Conservation (phyloP, 2,888 invertebrate genomes). For the Fragum fragum region DNA sequence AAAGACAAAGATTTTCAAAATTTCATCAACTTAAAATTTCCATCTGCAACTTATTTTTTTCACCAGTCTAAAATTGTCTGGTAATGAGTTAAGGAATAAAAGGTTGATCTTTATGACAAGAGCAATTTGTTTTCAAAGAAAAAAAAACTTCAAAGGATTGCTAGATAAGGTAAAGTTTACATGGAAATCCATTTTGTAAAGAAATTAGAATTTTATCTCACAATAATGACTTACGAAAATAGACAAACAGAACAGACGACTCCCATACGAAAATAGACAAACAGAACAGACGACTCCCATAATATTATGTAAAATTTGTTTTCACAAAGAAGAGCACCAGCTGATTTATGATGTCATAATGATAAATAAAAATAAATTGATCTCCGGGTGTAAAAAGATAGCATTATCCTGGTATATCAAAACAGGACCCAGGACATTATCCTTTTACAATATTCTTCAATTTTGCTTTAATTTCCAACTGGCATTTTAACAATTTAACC, state of each 20-base stretch:
- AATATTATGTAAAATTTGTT: slow-evolving; percentile 7
- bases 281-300: background rate
- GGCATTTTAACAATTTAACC: too few relatives aligned
- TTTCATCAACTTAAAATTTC: too few relatives aligned
- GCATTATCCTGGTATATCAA: slow-evolving; percentile 11
- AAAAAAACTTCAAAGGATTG: slow-evolving; percentile 5
- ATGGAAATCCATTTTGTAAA: background rate
- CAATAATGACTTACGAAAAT: slow-evolving; percentile 1
- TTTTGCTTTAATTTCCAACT: too few relatives aligned
- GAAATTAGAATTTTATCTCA: slow-evolving; percentile 5
- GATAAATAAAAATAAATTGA: slow-evolving; percentile 24
- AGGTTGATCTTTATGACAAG: background rate
- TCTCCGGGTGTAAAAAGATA: slow-evolving; percentile 13
- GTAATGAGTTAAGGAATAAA: too few relatives aligned
- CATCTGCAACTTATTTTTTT: too few relatives aligned
- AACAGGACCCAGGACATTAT: slow-evolving; percentile 8
- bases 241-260: background rate
- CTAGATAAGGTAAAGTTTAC: background rate
- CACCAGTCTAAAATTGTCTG: too few relatives aligned
- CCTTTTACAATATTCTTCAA: background rate
- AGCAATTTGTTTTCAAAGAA: background rate
- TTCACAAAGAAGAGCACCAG: background rate
- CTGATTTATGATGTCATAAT: slow-evolving; percentile 10
- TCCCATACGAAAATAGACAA: slow-evolving; percentile 1
- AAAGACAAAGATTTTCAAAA: too few relatives aligned